phyloP scores from a whole-genome alignment of 1,140 invertebrate genomes.

The Philopotamus ludificatus region DNA sequence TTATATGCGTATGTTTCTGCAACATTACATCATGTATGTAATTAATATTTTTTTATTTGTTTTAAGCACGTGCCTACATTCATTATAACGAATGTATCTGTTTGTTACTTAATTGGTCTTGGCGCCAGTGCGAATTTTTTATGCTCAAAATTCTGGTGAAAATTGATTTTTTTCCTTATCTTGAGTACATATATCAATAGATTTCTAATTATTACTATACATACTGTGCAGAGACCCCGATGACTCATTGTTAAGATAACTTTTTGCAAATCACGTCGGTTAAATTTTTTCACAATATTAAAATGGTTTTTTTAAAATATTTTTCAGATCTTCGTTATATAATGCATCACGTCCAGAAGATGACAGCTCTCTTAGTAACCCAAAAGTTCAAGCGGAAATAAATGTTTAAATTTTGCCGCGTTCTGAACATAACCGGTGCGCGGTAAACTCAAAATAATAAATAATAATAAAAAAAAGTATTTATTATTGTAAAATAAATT shows the following conservation, averaged over 20 bases:
- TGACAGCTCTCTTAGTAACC: constrained; percentile 18
- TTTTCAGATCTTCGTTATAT: neutral
- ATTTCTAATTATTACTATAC: constrained; percentile 7
- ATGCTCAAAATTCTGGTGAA: neutral
- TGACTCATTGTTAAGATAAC: constrained; percentile 4
- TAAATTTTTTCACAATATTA: neutral
- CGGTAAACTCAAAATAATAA: neutral
- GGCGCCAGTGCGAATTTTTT: neutral
- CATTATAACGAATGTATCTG: too few species aligned
- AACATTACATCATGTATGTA: too few species aligned
- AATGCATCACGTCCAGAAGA: constrained; percentile 14
- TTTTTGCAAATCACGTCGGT: neutral
- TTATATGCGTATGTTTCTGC: too few species aligned
- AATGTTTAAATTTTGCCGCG: constrained; percentile 7
- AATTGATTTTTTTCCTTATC: constrained; percentile 16
- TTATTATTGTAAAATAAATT: neutral
- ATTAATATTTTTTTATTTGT: too few species aligned
- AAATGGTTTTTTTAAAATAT: constrained; percentile 21
- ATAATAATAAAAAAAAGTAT: neutral
- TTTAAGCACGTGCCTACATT: too few species aligned
- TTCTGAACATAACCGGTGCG: neutral
- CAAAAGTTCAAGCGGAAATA: constrained; percentile 29
- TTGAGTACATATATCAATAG: neutral
- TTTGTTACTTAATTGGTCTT: too few species aligned
- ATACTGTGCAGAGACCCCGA: constrained; percentile 10